A percentile compares a stretch with the other conserved stretches of the same genome.
phyloP scores from a whole-genome alignment of 2,797 vertebrate genomes.

The Austrolebias charrua region DNA sequence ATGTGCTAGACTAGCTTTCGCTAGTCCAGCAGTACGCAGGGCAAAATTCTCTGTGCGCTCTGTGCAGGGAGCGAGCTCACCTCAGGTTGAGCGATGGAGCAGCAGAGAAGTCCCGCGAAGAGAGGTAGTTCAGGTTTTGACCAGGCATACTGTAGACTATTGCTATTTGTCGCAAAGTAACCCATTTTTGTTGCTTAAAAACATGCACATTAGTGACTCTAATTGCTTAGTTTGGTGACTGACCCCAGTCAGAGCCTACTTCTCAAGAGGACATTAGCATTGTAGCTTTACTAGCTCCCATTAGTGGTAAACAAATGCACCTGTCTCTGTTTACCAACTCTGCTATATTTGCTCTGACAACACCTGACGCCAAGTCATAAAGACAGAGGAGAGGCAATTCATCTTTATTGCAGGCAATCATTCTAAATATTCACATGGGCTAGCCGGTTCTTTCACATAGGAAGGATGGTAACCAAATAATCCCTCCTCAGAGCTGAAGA shows the following conservation, averaged over 20 bases:
- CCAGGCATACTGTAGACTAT: background rate
- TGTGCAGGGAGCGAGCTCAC: too few species aligned
- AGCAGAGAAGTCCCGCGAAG: too few species aligned
- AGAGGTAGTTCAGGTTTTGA: background rate
- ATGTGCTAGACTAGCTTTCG: too few species aligned
- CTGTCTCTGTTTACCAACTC: constrained; percentile 78
- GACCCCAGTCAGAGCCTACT: constrained; percentile 59
- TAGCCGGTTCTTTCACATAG: constrained; percentile 51
- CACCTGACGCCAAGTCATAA: constrained; percentile 73
- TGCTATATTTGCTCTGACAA: constrained; percentile 77
- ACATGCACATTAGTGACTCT: constrained; percentile 29
- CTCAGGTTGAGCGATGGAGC: too few species aligned
- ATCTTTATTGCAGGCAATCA: constrained; percentile 78
- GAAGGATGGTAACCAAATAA: constrained; percentile 51
- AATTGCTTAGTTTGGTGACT: constrained; percentile 53
- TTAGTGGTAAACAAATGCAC: constrained; percentile 79
- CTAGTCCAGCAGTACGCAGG: too few species aligned
- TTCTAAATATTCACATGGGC: constrained; percentile 67
- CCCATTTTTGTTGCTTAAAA: constrained; percentile 27
- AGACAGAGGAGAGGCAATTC: constrained; percentile 74
- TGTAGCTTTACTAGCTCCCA: constrained; percentile 76
- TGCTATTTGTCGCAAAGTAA: background rate
- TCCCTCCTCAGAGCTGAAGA: constrained; percentile 16
- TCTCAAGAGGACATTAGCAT: constrained; percentile 75
- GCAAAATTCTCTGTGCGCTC: too few species aligned